Percentiles rank a stretch among this genome's conserved stretches.
These are phyloP conservation scores for Xiphias gladius DNA, from an alignment of 2,113 vertebrate species.

Conservation along the genomic window DNA sequence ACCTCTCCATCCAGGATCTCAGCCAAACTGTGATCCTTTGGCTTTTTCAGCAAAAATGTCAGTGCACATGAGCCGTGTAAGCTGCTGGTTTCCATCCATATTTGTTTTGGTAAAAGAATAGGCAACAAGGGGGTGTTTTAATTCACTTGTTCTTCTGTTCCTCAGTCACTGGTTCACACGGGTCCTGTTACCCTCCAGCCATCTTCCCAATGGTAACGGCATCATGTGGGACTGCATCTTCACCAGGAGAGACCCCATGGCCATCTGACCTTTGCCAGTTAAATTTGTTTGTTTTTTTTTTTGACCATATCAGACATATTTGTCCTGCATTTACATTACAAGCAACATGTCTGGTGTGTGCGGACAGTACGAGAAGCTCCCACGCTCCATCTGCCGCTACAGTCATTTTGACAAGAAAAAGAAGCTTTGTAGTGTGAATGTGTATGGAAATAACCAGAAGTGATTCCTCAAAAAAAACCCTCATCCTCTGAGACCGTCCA, in stretches of 20 bases:
- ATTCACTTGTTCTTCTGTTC: conserved; percentile 13
- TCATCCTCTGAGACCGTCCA: not conserved
- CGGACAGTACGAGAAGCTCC: not conserved
- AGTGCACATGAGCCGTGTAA: too few relatives aligned
- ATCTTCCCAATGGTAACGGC: conserved; percentile 89
- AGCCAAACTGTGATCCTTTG: too few relatives aligned
- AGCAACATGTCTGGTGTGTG: not conserved
- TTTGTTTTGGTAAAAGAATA: too few relatives aligned
- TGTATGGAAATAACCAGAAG: not conserved
- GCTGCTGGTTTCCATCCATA: too few relatives aligned
- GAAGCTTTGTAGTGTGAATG: conserved; percentile 2
- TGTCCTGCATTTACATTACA: not conserved
- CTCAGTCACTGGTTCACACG: conserved; percentile 95
- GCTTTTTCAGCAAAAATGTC: too few relatives aligned
- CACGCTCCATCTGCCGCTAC: not conserved
- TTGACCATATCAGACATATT: not conserved
- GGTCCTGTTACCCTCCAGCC: conserved; percentile 92
- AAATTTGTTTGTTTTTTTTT: not conserved
- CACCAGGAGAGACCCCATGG: conserved; percentile 84
- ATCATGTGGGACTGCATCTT: conserved; percentile 90
- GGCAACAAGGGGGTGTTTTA: too few relatives aligned
- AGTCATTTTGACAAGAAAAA: not conserved
- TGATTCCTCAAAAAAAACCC: not conserved
- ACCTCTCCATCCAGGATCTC: too few relatives aligned
- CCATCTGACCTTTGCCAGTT: conserved; percentile 84